Evolutionary conservation across 1,140 invertebrate genomes (phyloP), one percentile per base, ranked within the genome.

Genomic region (Euwallacea similis): DNA sequence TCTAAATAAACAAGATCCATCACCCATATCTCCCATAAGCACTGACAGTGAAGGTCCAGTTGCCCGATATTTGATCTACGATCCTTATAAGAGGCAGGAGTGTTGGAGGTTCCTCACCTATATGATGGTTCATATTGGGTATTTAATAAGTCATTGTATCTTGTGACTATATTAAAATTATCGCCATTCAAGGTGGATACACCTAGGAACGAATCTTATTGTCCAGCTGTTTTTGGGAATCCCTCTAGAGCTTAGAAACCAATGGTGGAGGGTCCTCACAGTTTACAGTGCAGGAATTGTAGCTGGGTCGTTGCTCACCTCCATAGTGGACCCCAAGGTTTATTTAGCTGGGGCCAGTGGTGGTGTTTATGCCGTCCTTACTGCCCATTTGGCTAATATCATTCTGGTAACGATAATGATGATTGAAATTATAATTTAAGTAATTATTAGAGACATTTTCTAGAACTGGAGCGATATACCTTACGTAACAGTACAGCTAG

Each of bases 101-200:
- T 90, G 89, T 0, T 98, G 95, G 95, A 87, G 97, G 75, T 98
- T 91, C 80, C 62, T 98, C 6, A 92, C 93, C 0, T 72, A 72
- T 56, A 97, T 97, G 93, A 90, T 98, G 78, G 95, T 98, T 41
- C 96, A 98, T 83, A 91, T 95, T 69, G 95, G 95, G 91, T 92
- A 81, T 69, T 62, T 65, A 44, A 46, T 50, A n/a, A 21, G 21
- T 61, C 16, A 61, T 9, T 13, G 42, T 11, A 61, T 41, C 3
- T 54, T 2, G 41, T 21, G 41, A 0, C 4, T 11, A 55, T 6
- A 66, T 13, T 55, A 43, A 33, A 13, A 21, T 6, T 16, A 15
- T 50, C 63, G 61, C 41, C 13, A 55, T 76, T 77, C 44, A 79
- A 91, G 93, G 43, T 86, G 87, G 47, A 85, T 91, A 56, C 96